Percentiles rank a stretch among this genome's conserved stretches.
Evolutionary conservation across 2,888 invertebrate species (phyloP).

Genomic region (Rhamnusium bicolor): DNA sequence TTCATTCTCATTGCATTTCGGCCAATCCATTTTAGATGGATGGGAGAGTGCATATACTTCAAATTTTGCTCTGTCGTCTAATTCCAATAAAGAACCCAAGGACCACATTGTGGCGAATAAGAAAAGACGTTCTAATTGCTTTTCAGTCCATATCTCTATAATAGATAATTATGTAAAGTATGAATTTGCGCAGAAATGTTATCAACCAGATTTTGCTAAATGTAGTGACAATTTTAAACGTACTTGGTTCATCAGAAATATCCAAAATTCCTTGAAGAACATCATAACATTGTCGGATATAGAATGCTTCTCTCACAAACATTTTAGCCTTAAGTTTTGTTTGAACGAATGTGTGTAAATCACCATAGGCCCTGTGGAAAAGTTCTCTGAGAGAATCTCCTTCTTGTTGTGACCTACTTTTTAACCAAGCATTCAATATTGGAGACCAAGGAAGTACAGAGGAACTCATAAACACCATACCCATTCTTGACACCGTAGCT

Average conservation of each 20-base stretch:
- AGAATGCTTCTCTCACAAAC: slow-evolving; percentile 87
- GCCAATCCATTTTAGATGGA: slow-evolving; percentile 83
- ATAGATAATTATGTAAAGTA: slow-evolving; percentile 5
- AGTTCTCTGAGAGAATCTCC: slow-evolving; percentile 75
- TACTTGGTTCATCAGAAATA: slow-evolving; percentile 69
- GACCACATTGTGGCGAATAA: slow-evolving; percentile 93
- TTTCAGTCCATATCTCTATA: slow-evolving; percentile 72
- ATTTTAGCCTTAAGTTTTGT: slow-evolving; percentile 84
- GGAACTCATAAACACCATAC: slow-evolving; percentile 92
- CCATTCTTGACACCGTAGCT: slow-evolving; percentile 91
- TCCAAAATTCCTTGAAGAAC: slow-evolving; percentile 82
- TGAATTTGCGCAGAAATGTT: too few species aligned
- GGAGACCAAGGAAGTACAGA: slow-evolving; percentile 89
- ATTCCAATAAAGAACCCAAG: slow-evolving; percentile 85
- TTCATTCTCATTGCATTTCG: slow-evolving; percentile 78
- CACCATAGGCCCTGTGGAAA: slow-evolving; percentile 83
- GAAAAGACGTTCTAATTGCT: slow-evolving; percentile 83
- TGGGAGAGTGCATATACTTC: slow-evolving; percentile 81
- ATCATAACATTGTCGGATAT: slow-evolving; percentile 86
- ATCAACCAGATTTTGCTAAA: too few species aligned
- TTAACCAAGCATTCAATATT: slow-evolving; percentile 86
- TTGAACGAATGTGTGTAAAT: slow-evolving; percentile 80
- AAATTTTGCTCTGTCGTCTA: slow-evolving; percentile 81
- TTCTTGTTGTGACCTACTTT: slow-evolving; percentile 77
- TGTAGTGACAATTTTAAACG: slow-evolving; percentile 36